A percentile compares a stretch with the other conserved stretches of the same genome.
Evolutionary conservation across 2,797 vertebrate species (phyloP).

Genomic region (Vireo griseus): DNA sequence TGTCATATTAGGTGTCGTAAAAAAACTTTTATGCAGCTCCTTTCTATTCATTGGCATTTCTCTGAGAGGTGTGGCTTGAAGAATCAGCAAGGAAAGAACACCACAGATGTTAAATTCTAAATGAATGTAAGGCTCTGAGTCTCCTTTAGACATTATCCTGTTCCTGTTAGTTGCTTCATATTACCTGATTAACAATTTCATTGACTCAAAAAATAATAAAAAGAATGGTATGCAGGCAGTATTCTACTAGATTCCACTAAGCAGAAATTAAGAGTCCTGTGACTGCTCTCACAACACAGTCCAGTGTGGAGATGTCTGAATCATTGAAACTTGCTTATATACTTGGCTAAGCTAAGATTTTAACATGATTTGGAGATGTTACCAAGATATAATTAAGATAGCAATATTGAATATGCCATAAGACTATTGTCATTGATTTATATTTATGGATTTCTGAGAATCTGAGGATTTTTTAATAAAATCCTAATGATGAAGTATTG

Average conservation of each 20-base stretch:
- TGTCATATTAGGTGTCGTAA: background rate
- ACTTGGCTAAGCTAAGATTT: background rate
- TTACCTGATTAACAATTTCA: background rate
- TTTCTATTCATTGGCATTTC: background rate
- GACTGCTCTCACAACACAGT: background rate
- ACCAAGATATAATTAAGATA: background rate
- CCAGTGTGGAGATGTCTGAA: background rate
- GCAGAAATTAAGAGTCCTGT: background rate
- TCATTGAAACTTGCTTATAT: background rate
- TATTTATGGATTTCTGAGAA: background rate
- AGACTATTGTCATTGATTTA: background rate
- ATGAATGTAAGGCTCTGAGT: background rate
- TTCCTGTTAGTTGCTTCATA: background rate
- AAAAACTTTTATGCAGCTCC: background rate
- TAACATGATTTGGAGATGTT: background rate
- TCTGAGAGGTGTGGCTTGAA: background rate
- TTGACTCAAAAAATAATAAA: background rate
- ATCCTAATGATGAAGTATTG: background rate
- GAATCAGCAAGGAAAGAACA: background rate
- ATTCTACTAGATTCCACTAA: background rate
- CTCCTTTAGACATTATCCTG: background rate
- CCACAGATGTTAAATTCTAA: background rate
- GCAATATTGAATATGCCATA: background rate
- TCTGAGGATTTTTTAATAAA: background rate
- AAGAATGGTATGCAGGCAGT: background rate